Base-by-base conservation (phyloP, 2,888 invertebrate species). In the Pollenia griseotomentosa region DNA sequence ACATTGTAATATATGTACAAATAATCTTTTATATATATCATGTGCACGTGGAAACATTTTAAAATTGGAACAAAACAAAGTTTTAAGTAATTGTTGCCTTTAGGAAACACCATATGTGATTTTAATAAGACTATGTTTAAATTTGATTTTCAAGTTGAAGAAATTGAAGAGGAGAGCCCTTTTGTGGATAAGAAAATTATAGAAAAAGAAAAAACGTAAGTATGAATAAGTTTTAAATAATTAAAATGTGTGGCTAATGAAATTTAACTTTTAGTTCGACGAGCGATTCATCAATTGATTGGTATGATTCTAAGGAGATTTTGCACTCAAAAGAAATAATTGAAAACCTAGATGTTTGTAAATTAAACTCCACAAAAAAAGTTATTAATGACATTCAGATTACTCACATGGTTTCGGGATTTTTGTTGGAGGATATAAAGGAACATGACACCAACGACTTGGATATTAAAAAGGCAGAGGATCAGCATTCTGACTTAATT, bases 401-500 rank as follows among this genome's bases (percentile, higher is more conserved):
- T 0, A 84, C 83, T 0, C 91, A 92, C 71, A 88, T 93, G 4
- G 88, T 91, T 14, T 90, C 91, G 0, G 92, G 92, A 0, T 90
- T 88, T 63, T 77, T 93, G 8, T 83, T 93, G 8, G 90, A 92
- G 14, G 89, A 91, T 68, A 90, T 92, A 2, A 91, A 90, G 70
- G 61, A 70, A 33, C 84, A 88, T 3, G 89, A 88, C n/a, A 70
- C 78, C 2, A 88, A 78, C 1, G 88, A 93, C 51, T 91, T 91
- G 84, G 94, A 94, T 80, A 89, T 94, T 9, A 90, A 86, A 81
- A 94, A 93, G 89, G 94, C 94, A 6, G 96, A 96, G 90, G 93
- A 94, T 66, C 94, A 94, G 87, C 96, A 96, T 90, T 96, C 97
- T 11, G 97, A 97, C 94, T 94, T 97, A 74, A 92, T 97, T 78